Conservation (phyloP, 1,140 invertebrate species). For the Drosophila persimilis region DNA sequence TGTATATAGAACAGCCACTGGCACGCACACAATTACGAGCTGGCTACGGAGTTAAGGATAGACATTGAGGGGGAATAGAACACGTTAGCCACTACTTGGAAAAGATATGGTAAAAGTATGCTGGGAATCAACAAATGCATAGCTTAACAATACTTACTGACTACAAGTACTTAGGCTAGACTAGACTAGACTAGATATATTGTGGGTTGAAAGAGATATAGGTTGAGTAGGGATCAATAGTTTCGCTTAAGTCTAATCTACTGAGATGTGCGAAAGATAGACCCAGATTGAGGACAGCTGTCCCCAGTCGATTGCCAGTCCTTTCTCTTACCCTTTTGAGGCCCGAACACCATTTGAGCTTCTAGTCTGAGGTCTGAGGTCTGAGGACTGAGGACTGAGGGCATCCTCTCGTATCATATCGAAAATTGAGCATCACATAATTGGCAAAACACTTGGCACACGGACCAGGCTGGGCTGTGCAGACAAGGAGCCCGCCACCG, state of each 20-base stretch:
- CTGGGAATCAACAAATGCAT: constrained; percentile 28
- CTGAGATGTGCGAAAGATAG: constrained; percentile 7
- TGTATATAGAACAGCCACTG: constrained; percentile 38
- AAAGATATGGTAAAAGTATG: constrained; percentile 42
- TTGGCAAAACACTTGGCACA: constrained; percentile 68
- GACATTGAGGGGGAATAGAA: constrained; percentile 72
- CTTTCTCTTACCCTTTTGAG: constrained; percentile 6
- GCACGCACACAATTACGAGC: constrained; percentile 53
- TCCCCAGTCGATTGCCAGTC: neutral
- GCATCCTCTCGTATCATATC: constrained; percentile 52
- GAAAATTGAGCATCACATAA: constrained; percentile 75
- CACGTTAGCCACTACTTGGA: constrained; percentile 74
- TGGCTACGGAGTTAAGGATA: constrained; percentile 66
- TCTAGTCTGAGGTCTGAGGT: neutral
- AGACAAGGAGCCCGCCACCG: constrained; percentile 6
- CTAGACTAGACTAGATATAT: neutral
- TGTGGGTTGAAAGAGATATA: neutral
- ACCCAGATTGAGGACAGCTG: neutral
- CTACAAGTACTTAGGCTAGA: neutral
- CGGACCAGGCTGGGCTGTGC: constrained; percentile 4
- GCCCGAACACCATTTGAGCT: constrained; percentile 17
- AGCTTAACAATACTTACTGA: constrained; percentile 35
- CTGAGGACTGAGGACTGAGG: neutral
- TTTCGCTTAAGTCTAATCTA: constrained; percentile 26
- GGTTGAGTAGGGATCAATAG: constrained; percentile 11